A percentile compares a stretch with the other conserved stretches of the same genome.
These are phyloP conservation scores for Gymnodraco acuticeps DNA, from an alignment of 2,797 vertebrate genomes.

Conservation along the genomic window DNA sequence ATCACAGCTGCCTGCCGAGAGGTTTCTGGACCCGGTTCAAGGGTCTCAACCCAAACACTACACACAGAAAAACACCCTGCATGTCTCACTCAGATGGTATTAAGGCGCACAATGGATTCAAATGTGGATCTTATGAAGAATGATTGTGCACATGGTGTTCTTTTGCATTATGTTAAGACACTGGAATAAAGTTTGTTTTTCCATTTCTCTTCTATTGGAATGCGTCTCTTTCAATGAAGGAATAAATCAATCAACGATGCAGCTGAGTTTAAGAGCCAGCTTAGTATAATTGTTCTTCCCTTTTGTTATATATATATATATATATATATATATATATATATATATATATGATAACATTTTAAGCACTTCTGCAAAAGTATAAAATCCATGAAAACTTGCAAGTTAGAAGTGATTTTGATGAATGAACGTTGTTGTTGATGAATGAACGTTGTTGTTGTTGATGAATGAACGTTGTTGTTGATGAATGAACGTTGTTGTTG, in stretches of 20 bases:
- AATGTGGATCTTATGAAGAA: neutral
- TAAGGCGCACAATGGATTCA: neutral
- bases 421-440: too few species aligned
- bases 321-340: too few species aligned
- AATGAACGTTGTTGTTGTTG: too few species aligned
- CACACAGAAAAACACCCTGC: neutral
- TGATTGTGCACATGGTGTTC: neutral
- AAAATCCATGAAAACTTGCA: too few species aligned
- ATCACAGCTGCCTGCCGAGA: slow-evolving; percentile 56
- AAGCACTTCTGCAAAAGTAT: too few species aligned
- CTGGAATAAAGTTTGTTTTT: neutral
- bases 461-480: too few species aligned
- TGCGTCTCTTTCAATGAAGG: neutral
- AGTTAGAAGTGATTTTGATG: neutral
- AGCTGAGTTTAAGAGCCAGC: neutral
- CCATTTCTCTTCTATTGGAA: neutral
- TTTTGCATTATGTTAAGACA: neutral
- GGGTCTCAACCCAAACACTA: slow-evolving; percentile 11
- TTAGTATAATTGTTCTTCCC: neutral
- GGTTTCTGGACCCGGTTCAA: slow-evolving; percentile 25
- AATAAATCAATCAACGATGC: neutral
- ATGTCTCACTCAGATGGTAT: neutral
- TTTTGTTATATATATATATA: neutral
- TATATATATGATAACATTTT: too few species aligned
- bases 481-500: too few species aligned